A percentile compares a stretch with the other conserved stretches of the same genome.
These are phyloP conservation scores for Heliconius hewitsoni DNA, from an alignment of 1,140 invertebrate species.

Conservation along the genomic window DNA sequence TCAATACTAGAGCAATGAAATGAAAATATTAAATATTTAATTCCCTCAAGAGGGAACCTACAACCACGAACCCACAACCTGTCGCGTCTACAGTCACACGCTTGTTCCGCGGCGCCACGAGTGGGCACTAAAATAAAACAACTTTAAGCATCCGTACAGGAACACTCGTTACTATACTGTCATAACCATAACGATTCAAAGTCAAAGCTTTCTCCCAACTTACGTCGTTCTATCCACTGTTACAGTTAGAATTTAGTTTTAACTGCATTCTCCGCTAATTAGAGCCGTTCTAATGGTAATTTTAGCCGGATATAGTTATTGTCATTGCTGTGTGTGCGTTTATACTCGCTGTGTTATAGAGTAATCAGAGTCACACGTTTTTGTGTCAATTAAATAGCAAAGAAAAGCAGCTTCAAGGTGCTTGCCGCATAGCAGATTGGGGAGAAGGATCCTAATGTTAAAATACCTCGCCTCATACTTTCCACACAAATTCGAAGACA, in stretches of 20 bases:
- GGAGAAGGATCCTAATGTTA: too few species aligned
- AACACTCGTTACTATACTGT: slow-evolving; percentile 11
- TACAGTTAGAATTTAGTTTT: slow-evolving; percentile 23
- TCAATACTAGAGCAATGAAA: too few species aligned
- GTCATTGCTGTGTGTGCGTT: neutral
- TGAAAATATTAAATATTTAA: too few species aligned
- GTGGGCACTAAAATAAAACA: neutral
- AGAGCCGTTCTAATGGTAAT: slow-evolving; percentile 25
- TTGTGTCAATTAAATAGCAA: neutral
- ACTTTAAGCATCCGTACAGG: neutral
- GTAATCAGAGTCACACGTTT: neutral
- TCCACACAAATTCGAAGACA: too few species aligned
- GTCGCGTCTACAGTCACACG: too few species aligned
- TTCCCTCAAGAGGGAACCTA: too few species aligned
- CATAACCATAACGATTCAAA: slow-evolving; percentile 12
- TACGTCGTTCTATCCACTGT: slow-evolving; percentile 21
- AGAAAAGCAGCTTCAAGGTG: neutral
- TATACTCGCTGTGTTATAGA: neutral
- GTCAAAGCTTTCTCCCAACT: slow-evolving; percentile 4
- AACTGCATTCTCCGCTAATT: slow-evolving; percentile 22
- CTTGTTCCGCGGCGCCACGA: neutral
- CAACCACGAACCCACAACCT: too few species aligned
- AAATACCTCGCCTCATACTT: too few species aligned
- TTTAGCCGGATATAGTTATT: slow-evolving; percentile 18
- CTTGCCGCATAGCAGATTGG: too few species aligned